Evolutionary conservation across 2,113 vertebrate species (phyloP).

Genomic region (Perccottus glenii): DNA sequence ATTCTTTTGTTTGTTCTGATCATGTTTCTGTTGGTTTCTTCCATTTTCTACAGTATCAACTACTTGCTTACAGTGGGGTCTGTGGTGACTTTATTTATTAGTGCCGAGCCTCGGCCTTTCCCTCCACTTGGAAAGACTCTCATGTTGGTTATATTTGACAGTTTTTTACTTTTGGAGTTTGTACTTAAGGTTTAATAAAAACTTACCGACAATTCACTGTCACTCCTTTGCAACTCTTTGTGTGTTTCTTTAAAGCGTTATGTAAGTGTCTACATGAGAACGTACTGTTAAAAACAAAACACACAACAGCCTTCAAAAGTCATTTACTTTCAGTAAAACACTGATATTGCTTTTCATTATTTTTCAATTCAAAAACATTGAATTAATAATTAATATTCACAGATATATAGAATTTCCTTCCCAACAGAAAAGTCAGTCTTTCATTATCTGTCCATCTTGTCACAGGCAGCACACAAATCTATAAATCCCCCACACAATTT

Average conservation of each 20-base stretch:
- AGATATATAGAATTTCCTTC: background rate
- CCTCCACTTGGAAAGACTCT: conserved; percentile 85
- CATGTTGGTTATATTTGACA: conserved; percentile 95
- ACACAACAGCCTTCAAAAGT: conserved; percentile 13
- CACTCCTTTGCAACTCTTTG: conserved; percentile 60
- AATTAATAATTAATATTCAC: conserved; percentile 15
- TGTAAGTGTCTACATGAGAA: background rate
- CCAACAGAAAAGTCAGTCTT: background rate
- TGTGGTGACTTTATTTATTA: conserved; percentile 99
- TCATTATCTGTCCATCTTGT: background rate
- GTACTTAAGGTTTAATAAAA: conserved; percentile 99
- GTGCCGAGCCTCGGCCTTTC: conserved; percentile 91
- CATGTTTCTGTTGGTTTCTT: conserved; percentile 80
- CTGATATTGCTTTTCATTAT: conserved; percentile 19
- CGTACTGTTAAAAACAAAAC: conserved; percentile 13
- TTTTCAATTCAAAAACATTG: conserved; percentile 24
- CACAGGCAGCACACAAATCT: background rate
- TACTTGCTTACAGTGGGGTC: conserved; percentile 88
- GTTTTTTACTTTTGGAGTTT: conserved; percentile 99
- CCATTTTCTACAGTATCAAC: conserved; percentile 91
- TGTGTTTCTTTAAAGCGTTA: conserved; percentile 35
- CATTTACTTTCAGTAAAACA: conserved; percentile 27
- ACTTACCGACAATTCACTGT: conserved; percentile 88
- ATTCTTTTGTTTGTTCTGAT: conserved; percentile 73
- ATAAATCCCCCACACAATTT: conserved; percentile 22